phyloP scores from a whole-genome alignment of 2,113 vertebrate genomes.

The Misgurnus anguillicaudatus region DNA sequence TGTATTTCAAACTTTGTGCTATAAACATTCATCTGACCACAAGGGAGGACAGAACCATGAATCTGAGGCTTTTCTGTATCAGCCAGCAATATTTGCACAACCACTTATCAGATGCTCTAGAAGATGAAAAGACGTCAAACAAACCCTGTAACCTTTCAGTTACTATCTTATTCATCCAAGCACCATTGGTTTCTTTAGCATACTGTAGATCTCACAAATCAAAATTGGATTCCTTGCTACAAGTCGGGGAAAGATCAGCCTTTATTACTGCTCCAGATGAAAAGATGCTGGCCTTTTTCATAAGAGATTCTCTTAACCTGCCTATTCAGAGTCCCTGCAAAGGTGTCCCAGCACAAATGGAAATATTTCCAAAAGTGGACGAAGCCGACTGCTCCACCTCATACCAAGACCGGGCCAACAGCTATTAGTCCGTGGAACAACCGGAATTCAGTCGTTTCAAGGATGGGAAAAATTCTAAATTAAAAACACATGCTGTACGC shows the following conservation, averaged over 20 bases:
- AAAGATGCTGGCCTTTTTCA: background rate
- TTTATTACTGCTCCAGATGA: conserved; percentile 4
- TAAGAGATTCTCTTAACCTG: conserved; percentile 6
- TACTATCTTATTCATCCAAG: conserved; percentile 13
- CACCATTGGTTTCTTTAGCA: background rate
- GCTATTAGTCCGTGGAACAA: conserved; percentile 46
- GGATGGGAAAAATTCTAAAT: conserved; percentile 39
- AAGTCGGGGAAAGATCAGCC: background rate
- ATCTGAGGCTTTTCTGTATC: background rate
- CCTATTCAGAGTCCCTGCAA: background rate
- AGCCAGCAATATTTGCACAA: background rate
- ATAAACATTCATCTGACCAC: too few species aligned
- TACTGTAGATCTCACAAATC: background rate
- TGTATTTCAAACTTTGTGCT: too few species aligned
- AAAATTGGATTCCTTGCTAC: background rate
- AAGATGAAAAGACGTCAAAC: background rate
- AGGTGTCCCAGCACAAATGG: conserved; percentile 18
- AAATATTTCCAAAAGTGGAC: conserved; percentile 17
- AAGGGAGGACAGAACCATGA: background rate
- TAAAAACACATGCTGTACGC: conserved; percentile 44
- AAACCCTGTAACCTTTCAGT: background rate
- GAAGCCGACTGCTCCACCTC: conserved; percentile 33
- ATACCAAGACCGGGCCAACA: conserved; percentile 24
- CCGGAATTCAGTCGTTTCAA: conserved; percentile 48
- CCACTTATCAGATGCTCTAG: background rate